A percentile compares a stretch with the other conserved stretches of the same genome.
These are phyloP conservation scores for Muschampia plurimacula DNA, from an alignment of 2,888 invertebrate genomes.

Conservation along the genomic window DNA sequence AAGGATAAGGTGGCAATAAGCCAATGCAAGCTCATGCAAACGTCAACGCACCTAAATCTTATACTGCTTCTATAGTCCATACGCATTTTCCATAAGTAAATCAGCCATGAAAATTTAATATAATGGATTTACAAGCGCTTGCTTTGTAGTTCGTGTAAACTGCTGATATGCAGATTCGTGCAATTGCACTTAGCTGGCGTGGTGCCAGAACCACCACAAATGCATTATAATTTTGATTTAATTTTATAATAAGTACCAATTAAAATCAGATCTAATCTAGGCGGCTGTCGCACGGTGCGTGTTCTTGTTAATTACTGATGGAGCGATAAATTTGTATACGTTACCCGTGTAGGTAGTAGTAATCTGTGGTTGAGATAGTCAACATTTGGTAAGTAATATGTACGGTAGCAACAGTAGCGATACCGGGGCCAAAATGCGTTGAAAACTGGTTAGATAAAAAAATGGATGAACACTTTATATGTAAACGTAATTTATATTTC, in stretches of 20 bases:
- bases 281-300: conserved; percentile 9
- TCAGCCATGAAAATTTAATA: conserved; percentile 34
- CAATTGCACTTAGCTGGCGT: conserved; percentile 29
- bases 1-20: not conserved
- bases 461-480: not conserved
- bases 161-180: conserved; percentile 38
- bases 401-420: not conserved
- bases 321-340: conserved; percentile 10
- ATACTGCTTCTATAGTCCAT: not conserved
- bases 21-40: not conserved
- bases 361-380: not conserved
- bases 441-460: not conserved
- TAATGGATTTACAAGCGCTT: conserved; percentile 35
- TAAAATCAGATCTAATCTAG: conserved; percentile 30
- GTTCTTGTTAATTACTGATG: conserved; percentile 31
- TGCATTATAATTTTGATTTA: conserved; percentile 33
- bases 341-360: not conserved
- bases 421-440: not conserved
- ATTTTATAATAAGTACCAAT: conserved; percentile 39
- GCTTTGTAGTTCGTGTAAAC: conserved; percentile 39
- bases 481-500: not conserved
- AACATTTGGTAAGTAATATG: not conserved
- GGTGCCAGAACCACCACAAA: conserved; percentile 22
- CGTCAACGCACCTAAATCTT: not conserved
- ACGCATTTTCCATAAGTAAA: conserved; percentile 19